Percentiles rank a stretch among this genome's conserved stretches.
Evolutionary conservation across 2,113 vertebrate species (phyloP).

Genomic region (Corythornis cristatus): DNA sequence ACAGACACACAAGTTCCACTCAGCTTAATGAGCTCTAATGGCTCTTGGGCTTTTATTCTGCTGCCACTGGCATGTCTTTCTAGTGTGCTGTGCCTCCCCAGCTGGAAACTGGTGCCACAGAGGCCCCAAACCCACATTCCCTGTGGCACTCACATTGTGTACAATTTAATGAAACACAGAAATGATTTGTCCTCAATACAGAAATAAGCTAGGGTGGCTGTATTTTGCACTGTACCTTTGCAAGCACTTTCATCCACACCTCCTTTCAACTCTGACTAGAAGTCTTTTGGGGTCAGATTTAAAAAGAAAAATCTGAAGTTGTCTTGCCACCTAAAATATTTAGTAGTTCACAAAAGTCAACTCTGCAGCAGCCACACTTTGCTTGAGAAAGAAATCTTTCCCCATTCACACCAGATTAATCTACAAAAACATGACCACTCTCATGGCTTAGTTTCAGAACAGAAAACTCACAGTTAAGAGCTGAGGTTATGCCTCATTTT

Average conservation of each 20-base stretch:
- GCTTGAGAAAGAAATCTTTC: background rate
- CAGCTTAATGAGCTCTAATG: fast-evolving
- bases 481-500: background rate
- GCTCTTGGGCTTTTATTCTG: background rate
- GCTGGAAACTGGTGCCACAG: background rate
- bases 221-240: background rate
- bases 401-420: background rate
- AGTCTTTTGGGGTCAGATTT: background rate
- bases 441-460: background rate
- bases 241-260: background rate
- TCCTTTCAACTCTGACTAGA: background rate
- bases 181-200: background rate
- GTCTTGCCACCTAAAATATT: background rate
- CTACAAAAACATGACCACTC: background rate
- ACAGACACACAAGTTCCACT: background rate
- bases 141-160: background rate
- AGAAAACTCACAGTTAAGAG: slow-evolving; percentile 4
- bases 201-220: background rate
- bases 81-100: background rate
- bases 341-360: background rate
- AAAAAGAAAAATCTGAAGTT: background rate
- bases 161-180: background rate
- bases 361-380: background rate
- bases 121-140: background rate
- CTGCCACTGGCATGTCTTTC: background rate